Evolutionary conservation across 2,888 invertebrate genomes (phyloP).

Genomic region (Pristionchus maxplancki): DNA sequence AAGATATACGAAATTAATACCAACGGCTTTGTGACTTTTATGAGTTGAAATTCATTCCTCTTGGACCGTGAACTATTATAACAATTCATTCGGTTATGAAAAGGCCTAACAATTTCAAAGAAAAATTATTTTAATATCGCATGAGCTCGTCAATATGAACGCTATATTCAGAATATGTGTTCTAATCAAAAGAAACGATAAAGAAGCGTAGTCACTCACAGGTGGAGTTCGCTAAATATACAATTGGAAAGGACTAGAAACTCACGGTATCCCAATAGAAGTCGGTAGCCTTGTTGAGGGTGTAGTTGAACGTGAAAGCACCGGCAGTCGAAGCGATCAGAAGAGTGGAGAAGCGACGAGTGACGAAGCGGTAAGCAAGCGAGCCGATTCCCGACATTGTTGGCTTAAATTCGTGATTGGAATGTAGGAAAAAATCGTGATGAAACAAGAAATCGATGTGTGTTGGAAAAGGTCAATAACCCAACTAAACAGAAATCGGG

Average conservation of each 20-base stretch:
- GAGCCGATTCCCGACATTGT: slow-evolving; percentile 57
- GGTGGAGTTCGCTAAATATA: too few species aligned
- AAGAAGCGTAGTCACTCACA: too few species aligned
- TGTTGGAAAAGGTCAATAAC: background rate
- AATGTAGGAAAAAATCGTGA: background rate
- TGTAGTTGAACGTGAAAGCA: slow-evolving; percentile 71
- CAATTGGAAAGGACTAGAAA: background rate
- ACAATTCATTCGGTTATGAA: too few species aligned
- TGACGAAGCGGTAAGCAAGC: slow-evolving; percentile 67
- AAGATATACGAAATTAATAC: background rate
- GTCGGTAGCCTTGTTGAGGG: slow-evolving; percentile 68
- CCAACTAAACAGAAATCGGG: background rate
- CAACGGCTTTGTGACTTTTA: too few species aligned
- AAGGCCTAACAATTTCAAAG: too few species aligned
- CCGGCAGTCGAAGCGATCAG: slow-evolving; percentile 70
- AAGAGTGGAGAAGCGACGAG: slow-evolving; percentile 74
- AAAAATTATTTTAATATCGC: too few species aligned
- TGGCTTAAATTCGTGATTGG: background rate
- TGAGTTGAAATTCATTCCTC: too few species aligned
- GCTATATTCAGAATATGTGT: too few species aligned
- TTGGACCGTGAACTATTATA: too few species aligned
- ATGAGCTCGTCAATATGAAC: too few species aligned
- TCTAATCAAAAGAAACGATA: too few species aligned
- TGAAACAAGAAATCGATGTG: background rate
- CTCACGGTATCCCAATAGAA: slow-evolving; percentile 69